Evolutionary conservation across 2,113 vertebrate genomes (phyloP).

Genomic region (Toxostoma redivivum): DNA sequence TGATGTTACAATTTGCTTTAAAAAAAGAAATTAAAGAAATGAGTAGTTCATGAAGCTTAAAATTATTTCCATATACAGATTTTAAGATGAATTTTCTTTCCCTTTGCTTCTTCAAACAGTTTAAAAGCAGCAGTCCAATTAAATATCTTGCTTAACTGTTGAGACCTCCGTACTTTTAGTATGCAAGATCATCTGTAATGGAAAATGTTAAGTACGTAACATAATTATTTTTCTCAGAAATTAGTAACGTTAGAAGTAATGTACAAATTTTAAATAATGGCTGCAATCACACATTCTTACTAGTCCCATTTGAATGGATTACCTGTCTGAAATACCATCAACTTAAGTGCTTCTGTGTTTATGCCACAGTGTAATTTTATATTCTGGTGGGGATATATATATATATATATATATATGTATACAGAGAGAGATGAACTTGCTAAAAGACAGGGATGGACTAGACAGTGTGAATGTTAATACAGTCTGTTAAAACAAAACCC

Average conservation of each 20-base stretch:
- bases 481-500: not conserved
- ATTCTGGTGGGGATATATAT: not conserved
- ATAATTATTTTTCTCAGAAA: not conserved
- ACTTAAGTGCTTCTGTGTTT: not conserved
- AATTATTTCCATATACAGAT: slow-evolving; percentile 42
- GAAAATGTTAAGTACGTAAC: slow-evolving; percentile 22
- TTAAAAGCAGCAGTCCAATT: slow-evolving; percentile 41
- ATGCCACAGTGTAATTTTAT: not conserved
- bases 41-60: slow-evolving; percentile 42
- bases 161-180: slow-evolving; percentile 10
- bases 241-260: not conserved
- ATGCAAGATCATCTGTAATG: slow-evolving; percentile 36
- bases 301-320: slow-evolving; percentile 13
- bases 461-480: not conserved
- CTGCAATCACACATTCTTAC: slow-evolving; percentile 5
- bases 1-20: slow-evolving; percentile 67
- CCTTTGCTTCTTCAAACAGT: slow-evolving; percentile 36
- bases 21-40: slow-evolving; percentile 54
- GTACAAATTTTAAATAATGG: slow-evolving; percentile 6
- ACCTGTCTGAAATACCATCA: slow-evolving; percentile 26
- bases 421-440: not conserved
- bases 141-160: slow-evolving; percentile 26
- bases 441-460: slow-evolving; percentile 2
- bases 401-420: not conserved
- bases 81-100: slow-evolving; percentile 45